Evolutionary conservation across 2,888 invertebrate genomes (phyloP), one percentile per base, ranked within the genome.

Genomic region (Synanthedon vespiformis): DNA sequence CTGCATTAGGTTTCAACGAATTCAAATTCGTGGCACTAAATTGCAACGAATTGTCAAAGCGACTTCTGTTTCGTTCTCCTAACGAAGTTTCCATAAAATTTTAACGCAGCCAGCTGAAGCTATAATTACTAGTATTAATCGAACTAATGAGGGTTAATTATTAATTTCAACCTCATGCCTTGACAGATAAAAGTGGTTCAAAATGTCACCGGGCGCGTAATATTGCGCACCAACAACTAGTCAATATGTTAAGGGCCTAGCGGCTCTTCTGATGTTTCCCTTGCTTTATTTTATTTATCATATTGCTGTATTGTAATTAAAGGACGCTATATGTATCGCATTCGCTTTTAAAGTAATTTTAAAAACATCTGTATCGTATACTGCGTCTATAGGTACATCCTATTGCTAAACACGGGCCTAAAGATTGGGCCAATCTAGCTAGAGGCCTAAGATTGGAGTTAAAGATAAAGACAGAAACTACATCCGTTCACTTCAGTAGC

Each of bases 21-120:
- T 22, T 22, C 1, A 5, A 5, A 22, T 5, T 5, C 22, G 1
- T 34, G 34, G 34, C 34, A 34, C 34, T 34, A 10, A 22, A 34
- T 8, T 34, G 34, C 34, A 34, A 34, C 6, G 34, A 34, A 34
- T 34, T 34, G 34, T 34, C 34, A 34, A 34, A 34, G 34, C 34
- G 34, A 8, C 34, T 10, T 34, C 34, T 34, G 34, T 5, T 34
- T 34, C 34, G 34, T 10, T 34, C 27, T 34, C 10, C 34, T 44
- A 44, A 44, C 12, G 6, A 44, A 44, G 44, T 13, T 44, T 44
- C 44, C 44, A 12, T 44, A 48, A 54, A 54, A 54, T 51, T 49
- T 27, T 51, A 40, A 49, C 40, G 34, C 40, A 47, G 12, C 48
- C 55, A 52, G 52, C 55, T 55, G 52, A 49, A 52, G 22, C 11